Percentiles rank a stretch among this genome's conserved stretches.
Conservation (phyloP, 2,113 vertebrate genomes). For the Chauna torquata region DNA sequence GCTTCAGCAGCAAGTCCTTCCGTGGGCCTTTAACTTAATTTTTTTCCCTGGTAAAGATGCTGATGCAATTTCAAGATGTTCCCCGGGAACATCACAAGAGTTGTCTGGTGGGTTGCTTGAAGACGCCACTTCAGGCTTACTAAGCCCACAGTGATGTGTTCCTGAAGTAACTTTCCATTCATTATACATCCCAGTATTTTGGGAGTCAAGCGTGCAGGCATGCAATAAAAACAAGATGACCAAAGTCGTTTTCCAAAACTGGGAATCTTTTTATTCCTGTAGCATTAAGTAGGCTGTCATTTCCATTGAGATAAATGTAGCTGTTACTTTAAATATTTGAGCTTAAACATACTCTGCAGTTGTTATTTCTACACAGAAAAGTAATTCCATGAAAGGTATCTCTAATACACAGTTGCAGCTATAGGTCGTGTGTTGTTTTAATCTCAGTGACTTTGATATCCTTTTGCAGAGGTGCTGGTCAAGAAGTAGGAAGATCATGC, state of each 20-base stretch:
- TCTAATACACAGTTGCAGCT: accelerated
- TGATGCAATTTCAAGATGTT: accelerated
- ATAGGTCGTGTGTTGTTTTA: accelerated
- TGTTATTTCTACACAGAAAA: background rate
- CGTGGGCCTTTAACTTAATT: background rate
- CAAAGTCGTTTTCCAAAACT: background rate
- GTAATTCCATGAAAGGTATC: background rate
- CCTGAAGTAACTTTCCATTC: background rate
- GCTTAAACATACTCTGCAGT: background rate
- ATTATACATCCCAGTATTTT: accelerated
- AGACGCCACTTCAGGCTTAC: background rate
- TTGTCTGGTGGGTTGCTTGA: background rate
- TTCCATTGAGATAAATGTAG: background rate
- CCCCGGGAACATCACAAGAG: background rate
- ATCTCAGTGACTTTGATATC: background rate
- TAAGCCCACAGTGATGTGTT: background rate
- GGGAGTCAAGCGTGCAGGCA: accelerated
- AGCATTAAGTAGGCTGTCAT: background rate
- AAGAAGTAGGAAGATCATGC: constrained; percentile 96
- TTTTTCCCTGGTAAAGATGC: background rate
- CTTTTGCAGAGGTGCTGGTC: constrained; percentile 89
- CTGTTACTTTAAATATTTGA: background rate
- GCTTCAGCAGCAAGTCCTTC: accelerated
- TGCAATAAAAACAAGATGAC: background rate
- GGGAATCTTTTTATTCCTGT: background rate